phyloP scores from a whole-genome alignment of 1,140 invertebrate species.

The Neodiprion lecontei region DNA sequence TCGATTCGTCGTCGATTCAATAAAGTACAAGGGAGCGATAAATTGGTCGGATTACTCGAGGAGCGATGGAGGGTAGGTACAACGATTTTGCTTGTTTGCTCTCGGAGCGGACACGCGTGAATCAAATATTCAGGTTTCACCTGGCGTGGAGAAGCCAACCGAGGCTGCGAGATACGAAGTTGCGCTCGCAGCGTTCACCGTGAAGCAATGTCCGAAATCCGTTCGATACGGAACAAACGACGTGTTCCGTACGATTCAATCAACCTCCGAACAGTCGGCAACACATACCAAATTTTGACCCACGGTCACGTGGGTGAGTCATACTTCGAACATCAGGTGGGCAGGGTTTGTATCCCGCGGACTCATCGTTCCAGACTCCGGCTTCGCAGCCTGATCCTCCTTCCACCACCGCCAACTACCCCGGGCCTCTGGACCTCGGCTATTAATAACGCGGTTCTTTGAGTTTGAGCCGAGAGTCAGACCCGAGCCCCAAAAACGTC shows the following conservation, averaged over 20 bases:
- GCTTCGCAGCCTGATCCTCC: neutral
- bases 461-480: neutral
- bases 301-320: neutral
- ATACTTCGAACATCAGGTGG: neutral
- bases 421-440: neutral
- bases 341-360: neutral
- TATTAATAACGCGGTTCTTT: neutral
- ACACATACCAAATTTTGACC: neutral
- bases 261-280: neutral
- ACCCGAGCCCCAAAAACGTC: neutral
- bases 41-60: neutral
- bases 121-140: too few relatives aligned
- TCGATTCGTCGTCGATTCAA: neutral
- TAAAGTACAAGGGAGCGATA: neutral
- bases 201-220: too few relatives aligned
- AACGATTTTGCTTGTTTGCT: too few relatives aligned
- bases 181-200: too few relatives aligned
- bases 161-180: too few relatives aligned
- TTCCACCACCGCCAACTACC: neutral
- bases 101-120: too few relatives aligned
- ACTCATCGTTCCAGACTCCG: neutral
- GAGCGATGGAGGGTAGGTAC: neutral
- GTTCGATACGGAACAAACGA: neutral
- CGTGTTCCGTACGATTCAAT: neutral
- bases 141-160: too few relatives aligned